Evolutionary conservation across 2,888 invertebrate genomes (phyloP).

Genomic region (Erebia palarica): DNA sequence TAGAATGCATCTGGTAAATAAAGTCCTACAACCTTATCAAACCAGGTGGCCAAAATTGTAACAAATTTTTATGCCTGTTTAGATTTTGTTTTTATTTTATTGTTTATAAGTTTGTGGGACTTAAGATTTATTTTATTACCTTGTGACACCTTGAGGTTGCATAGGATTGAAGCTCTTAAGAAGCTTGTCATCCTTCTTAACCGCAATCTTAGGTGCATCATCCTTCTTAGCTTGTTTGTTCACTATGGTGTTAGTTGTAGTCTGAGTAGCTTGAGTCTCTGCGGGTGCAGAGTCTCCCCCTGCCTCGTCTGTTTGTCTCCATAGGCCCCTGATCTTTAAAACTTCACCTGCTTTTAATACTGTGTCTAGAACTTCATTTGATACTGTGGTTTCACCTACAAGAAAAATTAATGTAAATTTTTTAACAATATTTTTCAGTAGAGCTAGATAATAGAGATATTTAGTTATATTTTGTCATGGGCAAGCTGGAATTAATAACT

Average conservation of each 20-base stretch:
- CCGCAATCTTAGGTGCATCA: conserved; percentile 66
- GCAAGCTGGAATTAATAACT: too few relatives aligned
- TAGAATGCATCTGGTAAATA: too few relatives aligned
- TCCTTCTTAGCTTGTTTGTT: conserved; percentile 68
- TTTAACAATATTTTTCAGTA: neutral
- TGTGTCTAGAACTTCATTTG: conserved; percentile 91
- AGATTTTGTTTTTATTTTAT: too few relatives aligned
- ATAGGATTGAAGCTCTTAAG: conserved; percentile 69
- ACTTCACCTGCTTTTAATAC: conserved; percentile 92
- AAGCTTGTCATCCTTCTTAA: conserved; percentile 78
- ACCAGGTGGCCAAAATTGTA: too few relatives aligned
- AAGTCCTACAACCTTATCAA: too few relatives aligned
- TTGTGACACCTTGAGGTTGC: conserved; percentile 59
- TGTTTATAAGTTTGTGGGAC: too few relatives aligned
- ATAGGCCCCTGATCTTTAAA: conserved; percentile 90
- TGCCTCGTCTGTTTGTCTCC: conserved; percentile 85
- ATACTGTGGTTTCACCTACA: conserved; percentile 90
- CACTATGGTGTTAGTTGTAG: conserved; percentile 44
- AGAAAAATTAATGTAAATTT: conserved; percentile 15
- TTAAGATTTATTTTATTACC: conserved; percentile 49
- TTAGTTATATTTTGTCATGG: too few relatives aligned
- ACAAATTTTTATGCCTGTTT: too few relatives aligned
- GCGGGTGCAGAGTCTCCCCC: conserved; percentile 57
- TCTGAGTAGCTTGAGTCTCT: conserved; percentile 52
- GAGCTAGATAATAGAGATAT: too few relatives aligned